Base-by-base conservation (phyloP, 2,797 vertebrate genomes). In the Rhyacichthys aspro region DNA sequence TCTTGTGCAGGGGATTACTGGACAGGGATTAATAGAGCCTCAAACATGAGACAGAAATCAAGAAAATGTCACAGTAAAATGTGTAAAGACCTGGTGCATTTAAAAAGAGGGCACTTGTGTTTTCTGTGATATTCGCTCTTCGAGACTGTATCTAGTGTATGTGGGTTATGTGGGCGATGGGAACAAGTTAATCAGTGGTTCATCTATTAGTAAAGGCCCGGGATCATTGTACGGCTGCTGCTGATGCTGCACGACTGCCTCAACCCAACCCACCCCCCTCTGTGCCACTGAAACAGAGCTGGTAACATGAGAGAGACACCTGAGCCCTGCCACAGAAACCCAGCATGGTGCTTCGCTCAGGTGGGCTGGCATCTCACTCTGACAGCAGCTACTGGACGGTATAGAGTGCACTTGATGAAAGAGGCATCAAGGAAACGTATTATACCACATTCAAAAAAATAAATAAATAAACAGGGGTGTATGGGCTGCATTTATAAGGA, bases 171-270 rank as follows among this genome's bases (percentile, higher is more conserved):
- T 39, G 45, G 41, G 16, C 44, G 34, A 28, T 5, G n/a, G 67
- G 47, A 63, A 41, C 44, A 43, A 75, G 83, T 88, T 88, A 79
- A 90, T 88, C 87, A 88, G 78, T 47, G 54, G 71, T 60, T 85
- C 83, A 90, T 93, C 72, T 77, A 91, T 92, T 89, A 93, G 89
- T 93, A 89, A 94, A 88, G 70, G 84, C 60, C 50, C 59, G 42
- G 43, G 80, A 83, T 90, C 84, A 74, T 60, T 70, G 82, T 81
- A 16, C 59, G 54, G 55, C 28, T 67, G 43, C 49, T 71, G 43
- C 49, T 59, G 67, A 32, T 55, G 50, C 60, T 48, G 11, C 34
- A 7, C 19, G 50, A 36, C 19, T 56, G 12, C 34, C 19, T 18
- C 59, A n/a, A 18, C 17, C 55, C 10, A 28, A 42, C 48, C 72